These are phyloP conservation scores for Epinephelus malabaricus DNA, from an alignment of 2,797 vertebrate genomes.

Conservation along the genomic window DNA sequence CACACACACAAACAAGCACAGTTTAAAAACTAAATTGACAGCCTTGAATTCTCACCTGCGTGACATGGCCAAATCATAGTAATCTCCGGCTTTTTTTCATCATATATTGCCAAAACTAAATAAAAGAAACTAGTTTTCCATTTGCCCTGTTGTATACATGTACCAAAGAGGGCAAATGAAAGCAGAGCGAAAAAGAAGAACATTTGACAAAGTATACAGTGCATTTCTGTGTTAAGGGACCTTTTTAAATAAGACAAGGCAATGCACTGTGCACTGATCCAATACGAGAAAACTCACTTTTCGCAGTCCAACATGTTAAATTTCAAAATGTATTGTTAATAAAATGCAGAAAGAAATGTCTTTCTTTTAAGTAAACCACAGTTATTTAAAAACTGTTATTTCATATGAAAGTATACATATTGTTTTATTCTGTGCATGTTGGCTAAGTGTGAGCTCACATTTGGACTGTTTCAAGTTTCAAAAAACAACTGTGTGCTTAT, in stretches of 20 bases:
- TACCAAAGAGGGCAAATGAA: neutral
- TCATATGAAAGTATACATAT: neutral
- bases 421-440: neutral
- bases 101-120: neutral
- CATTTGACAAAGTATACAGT: neutral
- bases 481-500: neutral
- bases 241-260: neutral
- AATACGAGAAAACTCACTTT: neutral
- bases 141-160: neutral
- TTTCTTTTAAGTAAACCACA: too few relatives aligned
- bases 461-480: neutral
- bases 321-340: neutral
- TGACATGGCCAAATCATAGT: slow-evolving; percentile 21
- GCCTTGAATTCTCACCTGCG: slow-evolving; percentile 49
- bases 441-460: neutral
- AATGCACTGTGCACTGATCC: neutral
- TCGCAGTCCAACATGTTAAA: neutral
- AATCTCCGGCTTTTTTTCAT: neutral
- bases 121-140: neutral
- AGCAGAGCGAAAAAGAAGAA: neutral
- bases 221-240: neutral
- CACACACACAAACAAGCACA: slow-evolving; percentile 31
- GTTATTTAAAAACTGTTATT: neutral
- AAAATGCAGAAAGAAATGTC: neutral
- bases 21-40: slow-evolving; percentile 28